Evolutionary conservation across 2,797 vertebrate species (phyloP), one percentile per base, ranked within the genome.

Genomic region (Hozukius guyotensis): DNA sequence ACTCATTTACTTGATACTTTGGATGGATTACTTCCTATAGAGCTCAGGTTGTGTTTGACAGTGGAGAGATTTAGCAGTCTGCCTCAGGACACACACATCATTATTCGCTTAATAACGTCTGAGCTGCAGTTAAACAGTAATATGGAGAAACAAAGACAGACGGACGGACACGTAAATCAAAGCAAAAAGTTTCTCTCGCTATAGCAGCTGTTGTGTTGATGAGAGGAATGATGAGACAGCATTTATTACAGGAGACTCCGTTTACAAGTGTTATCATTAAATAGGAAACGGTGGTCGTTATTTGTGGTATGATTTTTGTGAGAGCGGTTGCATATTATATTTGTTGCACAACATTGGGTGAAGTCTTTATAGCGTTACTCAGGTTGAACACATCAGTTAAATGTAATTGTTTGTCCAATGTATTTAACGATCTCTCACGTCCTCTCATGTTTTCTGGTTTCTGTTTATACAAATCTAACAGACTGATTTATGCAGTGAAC

Each of bases 101-200:
- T 72, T 75, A 82, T 86, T 85, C 80, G 61, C n/a, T 61, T 76
- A 36, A 61, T 66, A 77, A 87, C 34, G 56, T 81, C 42, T 76
- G 52, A 72, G 76, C 78, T 67, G 56, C 67, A 36, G 59, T 84
- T 76, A 69, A 80, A 72, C 59, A 56, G 52, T 32, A 16, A 74
- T 59, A 25, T 38, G 0, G 32, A 75, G 42, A 80, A 78, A 78
- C 72, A 80, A 64, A 81, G 65, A 59, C 53, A 42, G 55, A 61
- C 20, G 25, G 75, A 24, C 14, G 56, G 53, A 60, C n/a, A 29
- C 0, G 22, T 70, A 69, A 80, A 83, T 85, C 65, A 76, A 57
- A 79, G 56, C 46, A 5, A 12, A 55, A 85, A 78, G 65, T 18
- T 82, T 29, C 62, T 46, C 32, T 81, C 9, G 6, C 57, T 32